Evolutionary conservation across 2,113 vertebrate genomes (phyloP).

Genomic region (Ailuropoda melanoleuca): DNA sequence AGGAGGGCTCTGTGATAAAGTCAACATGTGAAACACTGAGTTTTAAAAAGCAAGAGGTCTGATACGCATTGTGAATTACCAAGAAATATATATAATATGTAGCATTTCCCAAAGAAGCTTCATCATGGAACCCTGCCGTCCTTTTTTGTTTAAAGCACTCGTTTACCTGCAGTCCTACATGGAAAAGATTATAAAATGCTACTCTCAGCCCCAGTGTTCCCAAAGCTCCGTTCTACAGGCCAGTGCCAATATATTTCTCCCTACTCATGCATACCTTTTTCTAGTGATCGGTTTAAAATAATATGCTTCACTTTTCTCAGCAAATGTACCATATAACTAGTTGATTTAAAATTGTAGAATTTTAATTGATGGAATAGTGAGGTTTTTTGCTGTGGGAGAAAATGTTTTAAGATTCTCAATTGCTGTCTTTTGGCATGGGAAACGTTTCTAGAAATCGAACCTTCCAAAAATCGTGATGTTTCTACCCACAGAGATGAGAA

Average conservation of each 20-base stretch:
- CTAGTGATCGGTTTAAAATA: not conserved
- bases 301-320: not conserved
- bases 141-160: not conserved
- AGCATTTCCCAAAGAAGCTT: not conserved
- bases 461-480: not conserved
- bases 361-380: not conserved
- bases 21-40: not conserved
- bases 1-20: not conserved
- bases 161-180: not conserved
- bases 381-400: not conserved
- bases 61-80: not conserved
- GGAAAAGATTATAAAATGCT: not conserved
- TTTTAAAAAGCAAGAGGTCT: not conserved
- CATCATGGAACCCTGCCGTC: not conserved
- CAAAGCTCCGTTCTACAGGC: not conserved
- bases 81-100: not conserved
- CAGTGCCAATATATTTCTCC: not conserved
- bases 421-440: not conserved
- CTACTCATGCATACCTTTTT: not conserved
- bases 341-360: conserved; percentile 18
- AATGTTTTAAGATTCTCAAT: conserved; percentile 14
- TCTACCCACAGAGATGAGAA: not conserved
- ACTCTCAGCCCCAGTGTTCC: not conserved
- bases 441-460: not conserved
- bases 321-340: not conserved